Conservation (phyloP, 2,113 vertebrate genomes). For the Actinemys pallida region DNA sequence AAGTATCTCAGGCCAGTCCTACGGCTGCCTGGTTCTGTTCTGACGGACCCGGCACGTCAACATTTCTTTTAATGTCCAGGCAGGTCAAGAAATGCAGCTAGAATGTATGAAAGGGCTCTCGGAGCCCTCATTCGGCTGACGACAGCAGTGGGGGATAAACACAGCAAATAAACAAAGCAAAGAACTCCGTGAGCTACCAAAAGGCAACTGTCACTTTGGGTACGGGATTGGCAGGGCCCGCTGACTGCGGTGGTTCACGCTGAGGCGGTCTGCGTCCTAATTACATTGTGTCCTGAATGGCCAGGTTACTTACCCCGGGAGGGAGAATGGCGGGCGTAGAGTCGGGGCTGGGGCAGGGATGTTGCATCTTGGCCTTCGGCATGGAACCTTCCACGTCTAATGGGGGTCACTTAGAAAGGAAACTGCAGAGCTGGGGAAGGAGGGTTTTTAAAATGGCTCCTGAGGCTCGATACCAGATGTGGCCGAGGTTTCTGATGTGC, state of each 20-base stretch:
- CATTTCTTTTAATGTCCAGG: background rate
- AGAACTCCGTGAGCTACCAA: background rate
- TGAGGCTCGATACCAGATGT: background rate
- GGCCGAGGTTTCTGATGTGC: background rate
- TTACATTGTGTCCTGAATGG: rapidly evolving
- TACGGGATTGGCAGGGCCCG: background rate
- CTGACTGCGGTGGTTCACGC: background rate
- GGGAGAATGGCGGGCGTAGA: rapidly evolving
- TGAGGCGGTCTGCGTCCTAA: background rate
- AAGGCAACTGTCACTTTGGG: background rate
- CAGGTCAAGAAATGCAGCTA: background rate
- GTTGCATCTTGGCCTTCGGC: conserved; percentile 34
- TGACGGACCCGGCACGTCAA: background rate
- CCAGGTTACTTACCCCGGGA: background rate
- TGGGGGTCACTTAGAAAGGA: background rate
- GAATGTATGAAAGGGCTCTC: background rate
- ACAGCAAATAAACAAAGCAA: background rate
- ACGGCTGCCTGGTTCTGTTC: background rate
- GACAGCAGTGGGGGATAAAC: background rate
- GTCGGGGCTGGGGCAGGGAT: background rate
- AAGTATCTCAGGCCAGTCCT: background rate
- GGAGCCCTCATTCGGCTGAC: background rate
- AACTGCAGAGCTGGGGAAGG: background rate
- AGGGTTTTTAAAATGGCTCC: background rate
- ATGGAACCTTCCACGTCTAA: background rate